phyloP scores from a whole-genome alignment of 2,797 vertebrate species.

The Lates japonicus region DNA sequence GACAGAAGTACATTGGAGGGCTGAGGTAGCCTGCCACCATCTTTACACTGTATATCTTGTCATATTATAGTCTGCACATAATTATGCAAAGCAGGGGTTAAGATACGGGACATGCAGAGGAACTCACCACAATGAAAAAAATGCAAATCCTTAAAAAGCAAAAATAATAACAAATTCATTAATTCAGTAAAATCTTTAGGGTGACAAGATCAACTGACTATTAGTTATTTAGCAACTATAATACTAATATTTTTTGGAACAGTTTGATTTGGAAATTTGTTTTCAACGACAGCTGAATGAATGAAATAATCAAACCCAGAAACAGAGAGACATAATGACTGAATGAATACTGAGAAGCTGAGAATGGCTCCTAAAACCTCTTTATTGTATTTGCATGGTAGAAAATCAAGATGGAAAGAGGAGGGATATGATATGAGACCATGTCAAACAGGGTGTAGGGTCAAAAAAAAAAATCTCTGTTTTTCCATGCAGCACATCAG shows the following conservation, averaged over 20 bases:
- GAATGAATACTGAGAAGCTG: neutral
- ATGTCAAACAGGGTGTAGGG: too few relatives aligned
- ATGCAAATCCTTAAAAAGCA: too few relatives aligned
- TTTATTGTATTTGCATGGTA: neutral
- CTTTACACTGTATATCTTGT: neutral
- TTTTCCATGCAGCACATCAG: constrained; percentile 86
- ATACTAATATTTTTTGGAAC: neutral
- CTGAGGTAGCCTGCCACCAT: constrained; percentile 88
- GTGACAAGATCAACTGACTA: neutral
- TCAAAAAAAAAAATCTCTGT: constrained; percentile 2
- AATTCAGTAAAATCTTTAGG: too few relatives aligned
- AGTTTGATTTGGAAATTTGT: neutral
- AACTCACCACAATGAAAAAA: too few relatives aligned
- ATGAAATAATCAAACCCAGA: too few relatives aligned
- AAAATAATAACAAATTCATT: neutral
- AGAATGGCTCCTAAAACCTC: neutral
- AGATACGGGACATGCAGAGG: neutral
- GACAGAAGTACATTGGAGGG: constrained; percentile 91
- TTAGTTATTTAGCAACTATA: neutral
- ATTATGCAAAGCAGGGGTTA: neutral
- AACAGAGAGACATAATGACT: neutral
- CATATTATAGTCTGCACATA: neutral
- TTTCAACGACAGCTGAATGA: neutral
- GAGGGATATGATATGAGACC: neutral
- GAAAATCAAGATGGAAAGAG: neutral